Evolutionary conservation across 2,797 vertebrate genomes (phyloP).

Genomic region (Catostomus latipinnis): DNA sequence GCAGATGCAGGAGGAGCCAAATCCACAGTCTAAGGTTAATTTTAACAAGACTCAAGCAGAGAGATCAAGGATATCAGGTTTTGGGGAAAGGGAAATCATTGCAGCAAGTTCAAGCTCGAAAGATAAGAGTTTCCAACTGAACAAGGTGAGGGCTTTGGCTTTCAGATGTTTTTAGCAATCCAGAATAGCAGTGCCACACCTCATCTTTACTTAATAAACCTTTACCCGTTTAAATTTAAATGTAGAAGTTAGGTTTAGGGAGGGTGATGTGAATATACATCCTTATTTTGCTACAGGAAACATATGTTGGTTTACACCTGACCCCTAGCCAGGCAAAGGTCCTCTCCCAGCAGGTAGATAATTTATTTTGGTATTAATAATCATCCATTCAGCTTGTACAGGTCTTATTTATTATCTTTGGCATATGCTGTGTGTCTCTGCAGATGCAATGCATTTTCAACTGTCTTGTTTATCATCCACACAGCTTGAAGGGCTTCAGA

Average conservation of each 20-base stretch:
- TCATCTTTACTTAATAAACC: background rate
- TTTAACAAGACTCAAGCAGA: slow-evolving; percentile 5
- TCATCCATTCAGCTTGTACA: background rate
- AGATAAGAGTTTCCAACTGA: slow-evolving; percentile 42
- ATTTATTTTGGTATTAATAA: background rate
- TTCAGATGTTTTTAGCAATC: background rate
- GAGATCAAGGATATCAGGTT: background rate
- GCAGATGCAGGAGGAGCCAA: slow-evolving; percentile 34
- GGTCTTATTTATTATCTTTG: background rate
- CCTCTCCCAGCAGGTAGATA: slow-evolving; percentile 59
- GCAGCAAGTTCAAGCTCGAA: background rate
- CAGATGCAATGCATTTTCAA: background rate
- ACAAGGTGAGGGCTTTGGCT: slow-evolving; percentile 35
- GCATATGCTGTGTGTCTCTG: background rate
- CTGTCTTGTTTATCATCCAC: background rate
- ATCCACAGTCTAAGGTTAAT: slow-evolving; percentile 23
- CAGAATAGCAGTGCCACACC: too few relatives aligned
- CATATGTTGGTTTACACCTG: slow-evolving; percentile 56
- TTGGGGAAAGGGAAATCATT: background rate
- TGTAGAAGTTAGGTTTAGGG: background rate
- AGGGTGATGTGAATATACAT: background rate
- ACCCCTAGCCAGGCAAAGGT: slow-evolving; percentile 60
- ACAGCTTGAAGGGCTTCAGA: slow-evolving; percentile 59
- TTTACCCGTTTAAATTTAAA: too few relatives aligned
- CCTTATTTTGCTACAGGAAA: slow-evolving; percentile 47